These are phyloP conservation scores for Poeciliopsis infans DNA, from an alignment of 2,797 vertebrate genomes.

Conservation along the genomic window DNA sequence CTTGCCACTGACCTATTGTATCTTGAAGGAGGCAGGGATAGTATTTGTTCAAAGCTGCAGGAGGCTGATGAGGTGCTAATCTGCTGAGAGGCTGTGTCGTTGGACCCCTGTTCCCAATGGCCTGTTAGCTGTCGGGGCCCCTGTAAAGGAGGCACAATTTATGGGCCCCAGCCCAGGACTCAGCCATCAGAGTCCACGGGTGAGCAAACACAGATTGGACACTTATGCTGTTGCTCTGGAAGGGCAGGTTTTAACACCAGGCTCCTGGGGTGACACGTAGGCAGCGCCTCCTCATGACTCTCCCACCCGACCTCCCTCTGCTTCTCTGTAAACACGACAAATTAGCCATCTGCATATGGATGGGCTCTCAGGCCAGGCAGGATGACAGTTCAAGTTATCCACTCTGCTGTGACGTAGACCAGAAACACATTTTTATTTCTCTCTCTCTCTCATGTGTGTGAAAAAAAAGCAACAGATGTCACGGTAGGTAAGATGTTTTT, in stretches of 20 bases:
- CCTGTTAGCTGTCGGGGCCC: slow-evolving; percentile 78
- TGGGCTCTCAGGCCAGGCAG: slow-evolving; percentile 72
- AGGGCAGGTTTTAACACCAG: slow-evolving; percentile 64
- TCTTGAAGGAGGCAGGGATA: slow-evolving; percentile 82
- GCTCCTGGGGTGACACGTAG: slow-evolving; percentile 75
- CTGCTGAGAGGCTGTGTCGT: slow-evolving; percentile 78
- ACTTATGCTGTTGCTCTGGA: slow-evolving; percentile 72
- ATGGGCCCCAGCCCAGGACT: slow-evolving; percentile 75
- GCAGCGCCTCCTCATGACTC: slow-evolving; percentile 69
- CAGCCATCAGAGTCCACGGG: slow-evolving; percentile 72
- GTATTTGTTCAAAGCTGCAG: slow-evolving; percentile 90
- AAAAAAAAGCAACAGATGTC: slow-evolving; percentile 25
- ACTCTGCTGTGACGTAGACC: slow-evolving; percentile 35
- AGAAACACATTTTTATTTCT: slow-evolving; percentile 57
- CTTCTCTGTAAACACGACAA: slow-evolving; percentile 77
- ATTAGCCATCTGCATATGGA: slow-evolving; percentile 80
- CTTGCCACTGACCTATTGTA: slow-evolving; percentile 88
- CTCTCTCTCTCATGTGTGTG: slow-evolving; percentile 49
- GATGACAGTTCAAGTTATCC: slow-evolving; percentile 47
- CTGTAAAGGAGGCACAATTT: slow-evolving; percentile 81
- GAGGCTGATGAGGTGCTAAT: slow-evolving; percentile 96
- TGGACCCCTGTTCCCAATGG: slow-evolving; percentile 82
- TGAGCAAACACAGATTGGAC: slow-evolving; percentile 85
- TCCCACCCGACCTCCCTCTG: slow-evolving; percentile 66
- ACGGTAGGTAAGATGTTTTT: slow-evolving; percentile 10